Percentiles rank a stretch among this genome's conserved stretches.
Conservation (phyloP, 2,113 vertebrate species). For the Colius striatus region DNA sequence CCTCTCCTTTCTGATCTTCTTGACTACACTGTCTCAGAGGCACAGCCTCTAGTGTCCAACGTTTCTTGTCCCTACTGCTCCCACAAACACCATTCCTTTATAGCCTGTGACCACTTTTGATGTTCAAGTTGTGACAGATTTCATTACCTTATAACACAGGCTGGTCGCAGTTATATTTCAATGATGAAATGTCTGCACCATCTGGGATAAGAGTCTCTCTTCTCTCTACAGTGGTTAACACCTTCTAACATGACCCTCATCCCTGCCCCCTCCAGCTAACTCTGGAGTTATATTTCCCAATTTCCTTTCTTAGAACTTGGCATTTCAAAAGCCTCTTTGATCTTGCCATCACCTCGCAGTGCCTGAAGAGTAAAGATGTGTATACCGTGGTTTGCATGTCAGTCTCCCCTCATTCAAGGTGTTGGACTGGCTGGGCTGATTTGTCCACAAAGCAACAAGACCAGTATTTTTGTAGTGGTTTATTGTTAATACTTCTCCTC, state of each 20-base stretch:
- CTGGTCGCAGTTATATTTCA: constrained; percentile 53
- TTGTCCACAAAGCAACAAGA: constrained; percentile 20
- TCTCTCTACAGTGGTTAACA: constrained; percentile 68
- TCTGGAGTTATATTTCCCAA: constrained; percentile 71
- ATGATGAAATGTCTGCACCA: constrained; percentile 63
- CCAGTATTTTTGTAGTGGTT: background rate
- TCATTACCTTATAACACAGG: constrained; percentile 56
- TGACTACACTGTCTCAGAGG: constrained; percentile 9
- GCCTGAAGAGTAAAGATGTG: constrained; percentile 68
- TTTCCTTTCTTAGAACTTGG: constrained; percentile 71
- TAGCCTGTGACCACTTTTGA: constrained; percentile 62
- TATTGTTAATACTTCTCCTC: background rate
- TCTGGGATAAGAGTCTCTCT: constrained; percentile 55
- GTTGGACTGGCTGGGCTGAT: constrained; percentile 2
- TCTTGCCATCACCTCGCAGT: constrained; percentile 55
- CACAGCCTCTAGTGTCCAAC: constrained; percentile 23
- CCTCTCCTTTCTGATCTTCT: constrained; percentile 59
- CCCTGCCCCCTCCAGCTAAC: constrained; percentile 62
- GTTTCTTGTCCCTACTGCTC: constrained; percentile 23
- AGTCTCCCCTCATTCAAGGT: constrained; percentile 61
- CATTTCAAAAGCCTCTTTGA: constrained; percentile 73
- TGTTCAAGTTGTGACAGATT: constrained; percentile 60
- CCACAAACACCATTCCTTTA: constrained; percentile 38
- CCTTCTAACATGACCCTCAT: constrained; percentile 69
- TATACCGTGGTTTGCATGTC: constrained; percentile 50